Evolutionary conservation across 2,888 invertebrate species (phyloP), one percentile per base, ranked within the genome.

Genomic region (Herminia tarsipennalis): DNA sequence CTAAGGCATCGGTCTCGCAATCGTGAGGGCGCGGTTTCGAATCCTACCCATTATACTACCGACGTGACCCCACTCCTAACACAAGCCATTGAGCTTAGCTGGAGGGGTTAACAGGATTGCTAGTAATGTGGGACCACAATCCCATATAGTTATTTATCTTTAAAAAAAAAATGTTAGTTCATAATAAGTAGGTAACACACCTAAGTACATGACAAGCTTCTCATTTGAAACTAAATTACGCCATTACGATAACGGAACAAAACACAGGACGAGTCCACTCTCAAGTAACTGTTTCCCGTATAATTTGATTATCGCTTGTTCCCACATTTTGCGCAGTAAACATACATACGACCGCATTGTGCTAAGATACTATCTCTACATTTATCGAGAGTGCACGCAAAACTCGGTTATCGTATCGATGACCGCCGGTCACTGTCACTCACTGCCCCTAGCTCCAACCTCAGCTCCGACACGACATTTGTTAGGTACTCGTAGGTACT

Each of bases 351-450:
- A n/a, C n/a, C n/a, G n/a, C n/a, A n/a, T n/a, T n/a, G n/a, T n/a
- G n/a, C n/a, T n/a, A n/a, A 16, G 16, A 39, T 24, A 18, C 29
- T 45, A 50, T 48, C 32, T 38, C 12, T 35, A 35, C 6, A 43
- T 44, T 44, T n/a, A 41, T 40, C 20, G 25, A 30, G 30, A 50
- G 51, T 49, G 48, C 60, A 49, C 38, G 66, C 58, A 67, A 77
- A 81, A 77, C 76, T 81, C 75, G 78, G 81, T 79, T 81, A 83
- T 83, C 81, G 70, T 76, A 67, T 66, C 71, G 70, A 56, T 80
- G 80, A 84, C 83, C 82, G 58, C 66, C 63, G 80, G 61, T 66
- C 69, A 71, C 63, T 66, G 66, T 58, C 68, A 65, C 54, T 39
- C 44, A n/a, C 33, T 33, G 34, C 56, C 35, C 24, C 43, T 25